Percentiles rank a stretch among this genome's conserved stretches.
Evolutionary conservation across 2,113 vertebrate genomes (phyloP).

Genomic region (Bungarus multicinctus): DNA sequence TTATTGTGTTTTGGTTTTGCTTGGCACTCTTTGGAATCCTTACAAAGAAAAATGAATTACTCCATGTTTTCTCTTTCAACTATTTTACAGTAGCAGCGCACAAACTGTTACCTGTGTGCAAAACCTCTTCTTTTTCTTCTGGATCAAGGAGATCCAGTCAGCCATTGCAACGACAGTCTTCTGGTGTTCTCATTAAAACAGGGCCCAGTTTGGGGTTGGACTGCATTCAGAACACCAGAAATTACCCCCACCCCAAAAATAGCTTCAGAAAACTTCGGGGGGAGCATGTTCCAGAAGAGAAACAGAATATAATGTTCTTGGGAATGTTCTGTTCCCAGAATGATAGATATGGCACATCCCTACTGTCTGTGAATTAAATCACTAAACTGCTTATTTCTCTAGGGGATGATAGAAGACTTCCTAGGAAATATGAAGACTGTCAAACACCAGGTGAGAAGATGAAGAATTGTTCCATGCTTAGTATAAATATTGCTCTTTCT

Average conservation of each 20-base stretch:
- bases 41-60: not conserved
- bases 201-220: not conserved
- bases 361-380: conserved; percentile 47
- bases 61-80: not conserved
- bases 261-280: not conserved
- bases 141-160: not conserved
- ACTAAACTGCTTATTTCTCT: conserved; percentile 44
- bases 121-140: not conserved
- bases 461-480: not conserved
- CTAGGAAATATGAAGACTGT: conserved; percentile 76
- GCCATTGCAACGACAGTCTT: not conserved
- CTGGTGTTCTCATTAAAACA: not conserved
- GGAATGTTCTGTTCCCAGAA: not conserved
- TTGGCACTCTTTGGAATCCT: not conserved
- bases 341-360: not conserved
- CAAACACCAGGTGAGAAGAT: conserved; percentile 71
- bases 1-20: not conserved
- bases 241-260: not conserved
- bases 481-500: not conserved
- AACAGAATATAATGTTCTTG: conserved; percentile 28
- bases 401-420: conserved; percentile 77
- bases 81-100: not conserved
- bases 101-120: not conserved
- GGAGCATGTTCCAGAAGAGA: not conserved
- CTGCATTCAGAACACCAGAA: not conserved